Evolutionary conservation across 2,113 vertebrate species (phyloP).

Genomic region (Atlantisia rogersi): DNA sequence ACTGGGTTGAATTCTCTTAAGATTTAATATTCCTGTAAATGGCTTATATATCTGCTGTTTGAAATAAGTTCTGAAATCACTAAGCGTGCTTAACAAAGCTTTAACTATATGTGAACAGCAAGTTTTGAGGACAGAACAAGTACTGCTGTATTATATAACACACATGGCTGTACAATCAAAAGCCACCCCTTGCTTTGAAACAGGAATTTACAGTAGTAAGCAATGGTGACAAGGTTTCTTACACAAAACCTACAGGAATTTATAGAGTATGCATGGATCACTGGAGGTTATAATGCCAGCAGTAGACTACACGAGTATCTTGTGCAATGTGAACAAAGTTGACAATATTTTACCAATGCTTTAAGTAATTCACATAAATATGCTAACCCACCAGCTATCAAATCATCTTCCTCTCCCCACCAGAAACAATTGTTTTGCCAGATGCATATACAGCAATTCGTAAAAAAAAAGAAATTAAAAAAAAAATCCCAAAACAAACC

Average conservation of each 20-base stretch:
- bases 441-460: background rate
- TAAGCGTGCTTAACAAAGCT: conserved; percentile 38
- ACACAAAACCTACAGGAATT: conserved; percentile 57
- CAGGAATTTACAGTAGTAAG: conserved; percentile 54
- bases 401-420: conserved; percentile 4
- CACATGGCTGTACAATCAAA: conserved; percentile 61
- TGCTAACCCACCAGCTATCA: background rate
- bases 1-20: background rate
- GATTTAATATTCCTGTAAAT: conserved; percentile 15
- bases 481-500: no score
- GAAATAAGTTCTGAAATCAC: conserved; percentile 55
- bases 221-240: conserved; percentile 42
- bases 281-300: conserved; percentile 26
- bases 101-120: conserved; percentile 26
- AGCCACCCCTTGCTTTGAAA: conserved; percentile 45
- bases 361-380: conserved; percentile 51
- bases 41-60: conserved; percentile 12
- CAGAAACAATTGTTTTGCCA: background rate
- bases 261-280: conserved; percentile 33
- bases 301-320: conserved; percentile 44
- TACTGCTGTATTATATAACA: conserved; percentile 16
- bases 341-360: conserved; percentile 57
- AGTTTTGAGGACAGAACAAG: conserved; percentile 40
- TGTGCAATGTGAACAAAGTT: conserved; percentile 56
- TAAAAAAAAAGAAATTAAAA: background rate